phyloP scores from a whole-genome alignment of 2,113 vertebrate genomes.

The Protobothrops flavoviridis region DNA sequence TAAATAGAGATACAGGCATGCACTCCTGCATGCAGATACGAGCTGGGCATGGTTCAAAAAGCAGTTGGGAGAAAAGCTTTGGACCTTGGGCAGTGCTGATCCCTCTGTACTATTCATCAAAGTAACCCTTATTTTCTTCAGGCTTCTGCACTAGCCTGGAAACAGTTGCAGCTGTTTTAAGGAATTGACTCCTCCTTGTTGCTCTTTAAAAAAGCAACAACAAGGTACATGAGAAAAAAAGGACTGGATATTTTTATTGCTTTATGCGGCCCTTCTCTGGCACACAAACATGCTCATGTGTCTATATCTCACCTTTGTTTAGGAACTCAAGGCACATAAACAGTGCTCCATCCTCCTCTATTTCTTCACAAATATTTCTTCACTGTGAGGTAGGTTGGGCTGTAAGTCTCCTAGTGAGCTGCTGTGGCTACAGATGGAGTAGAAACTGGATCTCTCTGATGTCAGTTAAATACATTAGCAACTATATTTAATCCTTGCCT shows the following conservation, averaged over 20 bases:
- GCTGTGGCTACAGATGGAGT: background rate
- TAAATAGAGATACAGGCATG: background rate
- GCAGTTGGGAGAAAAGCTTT: background rate
- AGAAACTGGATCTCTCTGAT: background rate
- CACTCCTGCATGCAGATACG: background rate
- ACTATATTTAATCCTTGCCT: background rate
- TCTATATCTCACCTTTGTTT: background rate
- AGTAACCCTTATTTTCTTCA: background rate
- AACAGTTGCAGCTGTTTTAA: background rate
- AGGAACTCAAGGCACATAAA: background rate
- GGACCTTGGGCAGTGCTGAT: background rate
- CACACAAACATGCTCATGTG: background rate
- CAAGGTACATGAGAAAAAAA: background rate
- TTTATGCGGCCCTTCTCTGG: background rate
- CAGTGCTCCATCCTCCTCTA: background rate
- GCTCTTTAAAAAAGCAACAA: background rate
- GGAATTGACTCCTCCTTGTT: background rate
- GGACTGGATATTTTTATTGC: background rate
- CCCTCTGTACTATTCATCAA: background rate
- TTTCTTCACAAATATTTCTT: background rate
- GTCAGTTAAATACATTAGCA: background rate
- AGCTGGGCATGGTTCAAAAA: background rate
- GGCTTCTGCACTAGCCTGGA: background rate
- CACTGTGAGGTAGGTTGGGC: background rate
- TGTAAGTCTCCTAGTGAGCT: background rate